phyloP scores from a whole-genome alignment of 2,888 invertebrate genomes.

The Unio pictorum region DNA sequence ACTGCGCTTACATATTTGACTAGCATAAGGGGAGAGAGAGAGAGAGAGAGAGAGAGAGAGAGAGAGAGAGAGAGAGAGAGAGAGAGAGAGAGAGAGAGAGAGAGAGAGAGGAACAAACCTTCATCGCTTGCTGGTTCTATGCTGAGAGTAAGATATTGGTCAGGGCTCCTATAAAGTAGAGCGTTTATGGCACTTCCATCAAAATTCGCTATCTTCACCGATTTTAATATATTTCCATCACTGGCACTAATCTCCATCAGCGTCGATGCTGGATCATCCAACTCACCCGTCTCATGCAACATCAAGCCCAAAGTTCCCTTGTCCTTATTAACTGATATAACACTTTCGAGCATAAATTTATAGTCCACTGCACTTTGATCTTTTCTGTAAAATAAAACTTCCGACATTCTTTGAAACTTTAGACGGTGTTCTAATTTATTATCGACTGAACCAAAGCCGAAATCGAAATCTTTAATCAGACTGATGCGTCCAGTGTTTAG shows the following conservation, averaged over 20 bases:
- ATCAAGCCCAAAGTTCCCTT: slow-evolving; percentile 27
- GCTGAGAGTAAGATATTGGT: slow-evolving; percentile 33
- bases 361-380: slow-evolving; percentile 3
- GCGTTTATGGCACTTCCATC: slow-evolving; percentile 15
- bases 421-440: neutral
- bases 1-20: too few species aligned
- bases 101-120: neutral
- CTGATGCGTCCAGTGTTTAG: slow-evolving; percentile 22
- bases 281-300: slow-evolving; percentile 21
- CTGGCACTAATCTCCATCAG: slow-evolving; percentile 29
- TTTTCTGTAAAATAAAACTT: neutral
- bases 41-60: neutral
- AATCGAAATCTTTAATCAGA: slow-evolving; percentile 21
- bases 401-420: slow-evolving; percentile 1
- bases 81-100: neutral
- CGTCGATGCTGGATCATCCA: slow-evolving; percentile 27
- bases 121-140: slow-evolving; percentile 22
- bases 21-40: neutral
- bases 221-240: slow-evolving; percentile 27
- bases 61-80: neutral
- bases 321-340: slow-evolving; percentile 26
- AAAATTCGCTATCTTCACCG: neutral
- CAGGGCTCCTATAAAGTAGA: slow-evolving; percentile 5
- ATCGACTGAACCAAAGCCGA: slow-evolving; percentile 30
- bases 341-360: slow-evolving; percentile 31